phyloP scores from a whole-genome alignment of 2,113 vertebrate species.

The Carassius carassius region DNA sequence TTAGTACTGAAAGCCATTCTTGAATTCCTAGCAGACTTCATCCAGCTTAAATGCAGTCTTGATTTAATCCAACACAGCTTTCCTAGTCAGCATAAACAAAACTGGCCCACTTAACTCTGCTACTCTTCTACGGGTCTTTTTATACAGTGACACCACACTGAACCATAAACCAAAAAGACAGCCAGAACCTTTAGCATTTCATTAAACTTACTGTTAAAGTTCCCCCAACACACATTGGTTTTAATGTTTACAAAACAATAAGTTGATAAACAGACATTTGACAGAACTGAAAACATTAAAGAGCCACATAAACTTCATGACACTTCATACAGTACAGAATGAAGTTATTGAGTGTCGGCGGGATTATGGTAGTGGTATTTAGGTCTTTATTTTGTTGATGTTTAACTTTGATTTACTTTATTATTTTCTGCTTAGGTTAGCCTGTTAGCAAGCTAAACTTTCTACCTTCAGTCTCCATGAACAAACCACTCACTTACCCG shows the following conservation, averaged over 20 bases:
- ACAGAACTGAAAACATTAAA: neutral
- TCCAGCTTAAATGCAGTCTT: neutral
- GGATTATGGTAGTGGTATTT: neutral
- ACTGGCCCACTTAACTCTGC: neutral
- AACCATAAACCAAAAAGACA: neutral
- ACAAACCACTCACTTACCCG: constrained; percentile 29
- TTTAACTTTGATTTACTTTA: constrained; percentile 2
- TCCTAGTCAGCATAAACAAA: neutral
- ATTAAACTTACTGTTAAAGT: neutral
- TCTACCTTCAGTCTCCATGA: constrained; percentile 8
- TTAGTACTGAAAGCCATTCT: neutral
- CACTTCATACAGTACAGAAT: neutral
- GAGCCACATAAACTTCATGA: neutral
- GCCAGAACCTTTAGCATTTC: neutral
- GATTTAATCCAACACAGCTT: neutral
- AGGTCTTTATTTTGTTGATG: neutral
- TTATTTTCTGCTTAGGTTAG: neutral
- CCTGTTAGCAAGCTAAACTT: constrained; percentile 48
- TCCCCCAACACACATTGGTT: neutral
- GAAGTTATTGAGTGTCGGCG: neutral
- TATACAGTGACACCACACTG: neutral
- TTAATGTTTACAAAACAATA: neutral
- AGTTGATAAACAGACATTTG: neutral
- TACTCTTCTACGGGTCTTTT: neutral
- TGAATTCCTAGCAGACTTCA: neutral